Base-by-base conservation (phyloP, 2,797 vertebrate species). In the Rhinogobio ventralis region DNA sequence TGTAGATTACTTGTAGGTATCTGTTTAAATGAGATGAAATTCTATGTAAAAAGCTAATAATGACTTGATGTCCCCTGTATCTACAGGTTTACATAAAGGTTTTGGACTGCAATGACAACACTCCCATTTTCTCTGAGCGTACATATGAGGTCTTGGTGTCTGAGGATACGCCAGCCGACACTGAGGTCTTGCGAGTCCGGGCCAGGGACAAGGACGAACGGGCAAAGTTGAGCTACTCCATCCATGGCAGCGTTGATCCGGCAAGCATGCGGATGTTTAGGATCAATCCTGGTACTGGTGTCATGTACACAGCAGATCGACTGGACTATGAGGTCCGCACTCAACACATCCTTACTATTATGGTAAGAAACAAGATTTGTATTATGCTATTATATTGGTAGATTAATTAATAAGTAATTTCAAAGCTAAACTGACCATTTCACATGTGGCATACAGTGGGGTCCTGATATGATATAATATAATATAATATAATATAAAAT, bases 51-150 rank as follows among this genome's bases (percentile, higher is more conserved):
- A 49, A 69, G 9, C 51, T 78, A 60, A 84, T 36, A 78, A 77
- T 60, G 49, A n/a, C 51, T 36, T 15, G 5, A 11, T 14, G n/a
- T 69, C 72, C n/a, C 5, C 9, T 77, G 30, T 69, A 25, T 72
- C 89, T 83, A 64, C 82, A 99, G 98, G 96, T 99, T 64, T 96
- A 96, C 86, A 97, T 99, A 90, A 96, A 95, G 88, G 95, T 99
- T 73, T 96, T 97, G 90, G 98, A 99, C 90, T 97, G 94, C 93
- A 99, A 99, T 86, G 97, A 99, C 93, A 98, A 99, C 88, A 94
- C 97, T 25, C 98, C 98, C 14, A 92, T 96, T 60, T 99, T 99
- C 94, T 98, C 97, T 13, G 92, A 96, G 89, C 92, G 96, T 5
- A 94, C 95, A 67, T 99, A 99, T 1, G 96, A 98, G 85, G 92